phyloP scores from a whole-genome alignment of 1,140 invertebrate species.

The Scaptomyza graminum region DNA sequence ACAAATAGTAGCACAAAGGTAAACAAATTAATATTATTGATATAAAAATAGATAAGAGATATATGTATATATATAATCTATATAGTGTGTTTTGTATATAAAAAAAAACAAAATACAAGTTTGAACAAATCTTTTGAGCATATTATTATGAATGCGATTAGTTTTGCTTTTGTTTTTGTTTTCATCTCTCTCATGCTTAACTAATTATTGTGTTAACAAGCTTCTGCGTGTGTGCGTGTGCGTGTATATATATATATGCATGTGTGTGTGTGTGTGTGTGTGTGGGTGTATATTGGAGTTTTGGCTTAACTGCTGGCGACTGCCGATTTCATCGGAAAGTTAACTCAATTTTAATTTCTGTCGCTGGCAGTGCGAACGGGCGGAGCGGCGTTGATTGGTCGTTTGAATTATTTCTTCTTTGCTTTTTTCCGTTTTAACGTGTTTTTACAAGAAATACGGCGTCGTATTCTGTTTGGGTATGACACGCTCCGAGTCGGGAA shows the following conservation, averaged over 20 bases:
- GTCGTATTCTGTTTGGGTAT: conserved; percentile 96
- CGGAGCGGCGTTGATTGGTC: not conserved
- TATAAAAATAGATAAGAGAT: conserved; percentile 3
- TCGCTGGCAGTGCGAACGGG: conserved; percentile 31
- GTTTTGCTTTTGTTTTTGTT: conserved; percentile 10
- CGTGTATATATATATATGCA: not conserved
- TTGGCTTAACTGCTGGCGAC: conserved; percentile 16
- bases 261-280: not conserved
- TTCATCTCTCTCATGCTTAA: not conserved
- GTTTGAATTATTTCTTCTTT: too few relatives aligned
- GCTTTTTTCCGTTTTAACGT: not conserved
- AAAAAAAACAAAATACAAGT: conserved; percentile 31
- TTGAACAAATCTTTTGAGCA: conserved; percentile 41
- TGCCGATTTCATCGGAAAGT: conserved; percentile 10
- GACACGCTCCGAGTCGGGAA: conserved; percentile 95
- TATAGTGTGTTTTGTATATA: conserved; percentile 1
- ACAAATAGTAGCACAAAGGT: conserved; percentile 17
- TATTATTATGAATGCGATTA: conserved; percentile 23
- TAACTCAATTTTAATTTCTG: conserved; percentile 13
- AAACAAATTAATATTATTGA: conserved; percentile 7
- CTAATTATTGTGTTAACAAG: conserved; percentile 1
- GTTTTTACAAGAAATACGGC: conserved; percentile 95
- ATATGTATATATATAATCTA: not conserved
- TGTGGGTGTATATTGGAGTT: not conserved
- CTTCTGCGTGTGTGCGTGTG: not conserved